Base-by-base conservation (phyloP, 2,113 vertebrate species). In the Megaceryle maxima region DNA sequence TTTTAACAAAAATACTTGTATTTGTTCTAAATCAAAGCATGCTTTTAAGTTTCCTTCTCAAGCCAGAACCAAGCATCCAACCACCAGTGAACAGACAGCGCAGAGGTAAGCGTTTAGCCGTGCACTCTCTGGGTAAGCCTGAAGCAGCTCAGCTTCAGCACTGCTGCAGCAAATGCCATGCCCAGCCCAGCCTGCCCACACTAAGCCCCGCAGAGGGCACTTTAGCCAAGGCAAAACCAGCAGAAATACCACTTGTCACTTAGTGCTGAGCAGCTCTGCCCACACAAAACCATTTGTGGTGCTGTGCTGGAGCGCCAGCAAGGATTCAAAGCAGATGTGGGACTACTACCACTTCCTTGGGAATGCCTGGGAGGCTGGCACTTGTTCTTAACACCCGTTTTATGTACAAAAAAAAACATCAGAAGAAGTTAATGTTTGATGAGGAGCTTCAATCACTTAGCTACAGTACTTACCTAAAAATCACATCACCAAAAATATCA, bases 351-450 rank as follows among this genome's bases (percentile, higher is more conserved):
- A 12, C 22, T 75, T 90, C 69, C 83, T 79, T 5, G 16, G 89
- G 90, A 94, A 93, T 18, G 56, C 55, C 90, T 60, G 78, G 41
- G 60, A 92, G 79, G 4, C 69, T 70, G 66, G 73, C 60, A 74
- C 85, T 21, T 5, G 35, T 55, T 79, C 39, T 35, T 53, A 95
- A 92, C 31, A 87, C 60, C 28, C 75, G 8, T 57, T 31, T 53
- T 59, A 68, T 12, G 48, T 16, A 88, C 10, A 86, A 66, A 79
- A 89, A 25, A 6, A 13, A 57, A 31, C 37, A 11, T 70, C 64
- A 64, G 66, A 20, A 85, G 84, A 89, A 88, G 63, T 83, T 89
- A 79, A 74, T 91, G 63, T 70, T 93, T 89, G 57, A 97, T 90
- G 86, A 96, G 92, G 22, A 89, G 26, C 78, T 94, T 86, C 72